phyloP scores from a whole-genome alignment of 2,888 invertebrate species.

The Patella ulyssiponensis region DNA sequence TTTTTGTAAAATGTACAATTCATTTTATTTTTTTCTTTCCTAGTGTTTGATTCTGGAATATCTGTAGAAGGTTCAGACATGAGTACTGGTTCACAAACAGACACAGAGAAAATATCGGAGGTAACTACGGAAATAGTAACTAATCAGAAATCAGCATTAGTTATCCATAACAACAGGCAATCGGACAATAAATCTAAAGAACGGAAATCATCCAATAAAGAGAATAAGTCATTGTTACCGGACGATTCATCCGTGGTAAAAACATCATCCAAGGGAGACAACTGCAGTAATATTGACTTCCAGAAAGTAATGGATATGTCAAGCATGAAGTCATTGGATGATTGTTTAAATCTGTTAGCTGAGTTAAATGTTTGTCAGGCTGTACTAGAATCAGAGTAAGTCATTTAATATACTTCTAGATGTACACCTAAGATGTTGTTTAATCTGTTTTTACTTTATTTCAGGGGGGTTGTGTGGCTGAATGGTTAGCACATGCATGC shows the following conservation, averaged over 20 bases:
- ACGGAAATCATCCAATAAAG: neutral
- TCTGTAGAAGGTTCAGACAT: neutral
- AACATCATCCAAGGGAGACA: neutral
- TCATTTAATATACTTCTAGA: slow-evolving; percentile 18
- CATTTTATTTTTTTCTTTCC: neutral
- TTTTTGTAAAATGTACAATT: neutral
- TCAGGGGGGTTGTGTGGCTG: too few species aligned
- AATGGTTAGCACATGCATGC: too few species aligned
- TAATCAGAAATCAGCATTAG: neutral
- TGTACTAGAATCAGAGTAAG: slow-evolving; percentile 68
- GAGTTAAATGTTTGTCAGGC: slow-evolving; percentile 59
- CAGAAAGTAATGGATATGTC: slow-evolving; percentile 54
- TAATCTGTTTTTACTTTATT: too few species aligned
- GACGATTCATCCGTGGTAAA: neutral
- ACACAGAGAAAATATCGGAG: neutral
- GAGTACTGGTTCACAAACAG: slow-evolving; percentile 22
- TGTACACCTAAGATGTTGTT: too few species aligned
- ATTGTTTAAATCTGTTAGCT: slow-evolving; percentile 62
- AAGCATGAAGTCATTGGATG: slow-evolving; percentile 60
- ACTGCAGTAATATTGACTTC: slow-evolving; percentile 45
- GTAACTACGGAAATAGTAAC: neutral
- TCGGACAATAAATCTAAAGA: neutral
- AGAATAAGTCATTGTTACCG: neutral
- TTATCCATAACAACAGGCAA: neutral
- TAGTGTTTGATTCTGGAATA: neutral